Percentiles rank a stretch among this genome's conserved stretches.
Evolutionary conservation across 53 echinoderm and acorn worm genomes (phyloP).

Genomic region (Stichopus horrens): DNA sequence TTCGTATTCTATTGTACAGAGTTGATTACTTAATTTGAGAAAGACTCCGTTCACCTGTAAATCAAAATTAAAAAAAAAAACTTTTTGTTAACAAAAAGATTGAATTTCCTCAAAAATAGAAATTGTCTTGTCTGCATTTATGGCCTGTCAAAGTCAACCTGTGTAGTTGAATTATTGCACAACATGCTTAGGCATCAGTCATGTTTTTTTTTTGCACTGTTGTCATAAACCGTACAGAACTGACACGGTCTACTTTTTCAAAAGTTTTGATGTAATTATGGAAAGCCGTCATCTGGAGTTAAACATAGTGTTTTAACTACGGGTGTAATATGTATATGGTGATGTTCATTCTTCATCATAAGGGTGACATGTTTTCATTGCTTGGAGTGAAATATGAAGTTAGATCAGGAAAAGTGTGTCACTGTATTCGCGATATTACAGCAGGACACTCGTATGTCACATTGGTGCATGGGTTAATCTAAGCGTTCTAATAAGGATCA

Average conservation of each 20-base stretch:
- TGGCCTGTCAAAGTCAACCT: not conserved
- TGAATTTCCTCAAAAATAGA: not conserved
- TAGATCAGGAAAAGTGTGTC: too few relatives aligned
- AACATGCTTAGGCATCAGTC: not conserved
- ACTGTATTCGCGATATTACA: too few relatives aligned
- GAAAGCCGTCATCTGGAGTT: not conserved
- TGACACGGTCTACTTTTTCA: constrained; percentile 4
- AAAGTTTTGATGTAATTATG: not conserved
- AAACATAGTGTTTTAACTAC: too few relatives aligned
- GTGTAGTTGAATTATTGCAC: constrained; percentile 9
- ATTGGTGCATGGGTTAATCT: too few relatives aligned
- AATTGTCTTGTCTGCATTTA: not conserved
- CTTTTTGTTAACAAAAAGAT: not conserved
- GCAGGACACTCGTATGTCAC: too few relatives aligned
- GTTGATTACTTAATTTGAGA: constrained; percentile 41
- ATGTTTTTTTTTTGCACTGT: not conserved
- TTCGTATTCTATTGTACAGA: constrained; percentile 13
- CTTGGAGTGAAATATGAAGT: too few relatives aligned
- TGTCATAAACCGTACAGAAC: not conserved
- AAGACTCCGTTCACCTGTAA: constrained; percentile 15
- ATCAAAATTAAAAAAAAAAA: not conserved
- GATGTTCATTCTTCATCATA: too few relatives aligned
- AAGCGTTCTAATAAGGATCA: too few relatives aligned
- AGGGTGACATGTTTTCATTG: too few relatives aligned
- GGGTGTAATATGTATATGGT: too few relatives aligned